Conservation (phyloP, 2,888 invertebrate species). For the Acrobasis repandana region DNA sequence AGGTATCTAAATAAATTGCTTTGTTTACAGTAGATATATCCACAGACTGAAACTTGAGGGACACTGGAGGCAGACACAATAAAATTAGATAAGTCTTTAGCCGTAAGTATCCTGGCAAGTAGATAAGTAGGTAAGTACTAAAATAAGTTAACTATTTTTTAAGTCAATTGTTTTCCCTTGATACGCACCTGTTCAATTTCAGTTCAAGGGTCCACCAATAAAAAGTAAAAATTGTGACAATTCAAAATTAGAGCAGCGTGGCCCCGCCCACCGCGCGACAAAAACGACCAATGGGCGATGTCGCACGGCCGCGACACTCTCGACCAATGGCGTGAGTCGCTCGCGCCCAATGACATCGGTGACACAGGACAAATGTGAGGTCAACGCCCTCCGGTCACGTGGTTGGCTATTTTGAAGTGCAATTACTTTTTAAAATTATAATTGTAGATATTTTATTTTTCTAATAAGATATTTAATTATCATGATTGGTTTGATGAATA, state of each 20-base stretch:
- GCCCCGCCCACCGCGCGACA: slow-evolving; percentile 70
- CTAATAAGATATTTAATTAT: not conserved
- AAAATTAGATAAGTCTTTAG: not conserved
- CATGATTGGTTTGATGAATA: not conserved
- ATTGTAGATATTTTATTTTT: not conserved
- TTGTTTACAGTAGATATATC: not conserved
- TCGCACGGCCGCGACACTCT: slow-evolving; percentile 71
- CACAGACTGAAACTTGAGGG: too few species aligned
- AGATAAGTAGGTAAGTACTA: too few species aligned
- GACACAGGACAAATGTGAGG: slow-evolving; percentile 62
- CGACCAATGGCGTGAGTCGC: slow-evolving; percentile 65
- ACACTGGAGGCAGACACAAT: too few species aligned
- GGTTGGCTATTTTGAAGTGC: slow-evolving; percentile 40
- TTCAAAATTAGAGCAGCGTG: slow-evolving; percentile 57
- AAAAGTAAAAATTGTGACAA: slow-evolving; percentile 6
- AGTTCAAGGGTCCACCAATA: not conserved
- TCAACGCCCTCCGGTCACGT: slow-evolving; percentile 66
- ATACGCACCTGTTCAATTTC: not conserved
- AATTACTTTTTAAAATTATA: slow-evolving; percentile 11
- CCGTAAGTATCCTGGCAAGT: too few species aligned
- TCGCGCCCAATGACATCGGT: slow-evolving; percentile 75
- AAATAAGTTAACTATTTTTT: too few species aligned
- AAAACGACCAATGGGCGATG: slow-evolving; percentile 69
- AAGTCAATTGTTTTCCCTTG: not conserved
- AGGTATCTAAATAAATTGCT: too few species aligned